A percentile compares a stretch with the other conserved stretches of the same genome.
These are phyloP conservation scores for Papilio machaon DNA, from an alignment of 1,140 invertebrate genomes.

Conservation along the genomic window DNA sequence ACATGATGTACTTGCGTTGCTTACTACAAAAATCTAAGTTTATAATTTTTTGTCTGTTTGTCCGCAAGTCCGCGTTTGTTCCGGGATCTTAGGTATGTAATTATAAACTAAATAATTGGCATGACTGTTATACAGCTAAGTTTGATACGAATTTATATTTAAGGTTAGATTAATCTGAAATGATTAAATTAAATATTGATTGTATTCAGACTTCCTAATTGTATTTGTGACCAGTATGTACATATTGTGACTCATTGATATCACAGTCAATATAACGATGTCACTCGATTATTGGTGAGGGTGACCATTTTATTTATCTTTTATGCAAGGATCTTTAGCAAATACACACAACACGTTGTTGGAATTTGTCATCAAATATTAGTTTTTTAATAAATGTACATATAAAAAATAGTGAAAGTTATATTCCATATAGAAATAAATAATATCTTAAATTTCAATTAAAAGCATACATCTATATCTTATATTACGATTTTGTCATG, in stretches of 20 bases:
- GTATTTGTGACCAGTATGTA: background rate
- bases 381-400: too few species aligned
- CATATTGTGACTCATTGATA: background rate
- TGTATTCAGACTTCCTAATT: background rate
- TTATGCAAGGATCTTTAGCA: background rate
- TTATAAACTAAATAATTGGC: background rate
- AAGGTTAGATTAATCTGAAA: background rate
- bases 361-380: too few species aligned
- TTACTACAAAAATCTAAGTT: too few species aligned
- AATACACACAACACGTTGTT: background rate
- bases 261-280: slow-evolving; percentile 3
- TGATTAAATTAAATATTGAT: background rate
- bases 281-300: slow-evolving; percentile 1
- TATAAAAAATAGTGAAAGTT: too few species aligned
- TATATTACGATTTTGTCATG: too few species aligned
- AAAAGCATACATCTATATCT: too few species aligned
- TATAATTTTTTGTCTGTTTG: too few species aligned
- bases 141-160: background rate
- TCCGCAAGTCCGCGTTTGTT: background rate
- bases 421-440: too few species aligned
- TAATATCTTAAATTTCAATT: too few species aligned
- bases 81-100: background rate
- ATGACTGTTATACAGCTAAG: background rate
- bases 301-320: background rate
- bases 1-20: too few species aligned